phyloP scores from a whole-genome alignment of 2,888 invertebrate species.

The Aleiodes alternator region DNA sequence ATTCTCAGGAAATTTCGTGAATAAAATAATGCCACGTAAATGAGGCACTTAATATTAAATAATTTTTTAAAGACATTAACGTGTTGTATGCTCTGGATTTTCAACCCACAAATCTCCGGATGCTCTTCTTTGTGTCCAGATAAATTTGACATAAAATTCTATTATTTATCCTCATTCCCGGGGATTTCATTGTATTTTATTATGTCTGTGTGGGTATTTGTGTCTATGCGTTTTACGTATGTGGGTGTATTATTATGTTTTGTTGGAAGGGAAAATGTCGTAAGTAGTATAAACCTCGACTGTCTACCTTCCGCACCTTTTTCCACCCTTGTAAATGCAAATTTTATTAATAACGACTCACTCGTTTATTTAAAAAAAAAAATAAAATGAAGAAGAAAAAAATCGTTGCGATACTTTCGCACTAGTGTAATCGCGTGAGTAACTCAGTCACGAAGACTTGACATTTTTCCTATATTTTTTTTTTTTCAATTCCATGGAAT shows the following conservation, averaged over 20 bases:
- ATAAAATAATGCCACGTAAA: slow-evolving; percentile 14
- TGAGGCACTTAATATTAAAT: slow-evolving; percentile 36
- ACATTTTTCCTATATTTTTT: not conserved
- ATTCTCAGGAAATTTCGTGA: not conserved
- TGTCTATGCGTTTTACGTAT: too few relatives aligned
- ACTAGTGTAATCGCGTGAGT: slow-evolving; percentile 62
- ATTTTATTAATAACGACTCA: slow-evolving; percentile 71
- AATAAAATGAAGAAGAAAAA: not conserved
- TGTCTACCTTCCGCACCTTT: slow-evolving; percentile 51
- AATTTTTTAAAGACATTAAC: slow-evolving; percentile 26
- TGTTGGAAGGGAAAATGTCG: not conserved
- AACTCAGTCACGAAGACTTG: slow-evolving; percentile 62
- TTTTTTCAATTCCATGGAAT: slow-evolving; percentile 12
- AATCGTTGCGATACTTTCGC: slow-evolving; percentile 65
- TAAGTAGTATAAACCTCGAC: slow-evolving; percentile 9
- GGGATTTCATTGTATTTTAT: slow-evolving; percentile 8
- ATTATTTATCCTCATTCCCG: slow-evolving; percentile 16
- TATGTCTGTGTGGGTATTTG: not conserved
- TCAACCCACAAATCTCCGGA: slow-evolving; percentile 23
- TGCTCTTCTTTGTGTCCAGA: slow-evolving; percentile 13
- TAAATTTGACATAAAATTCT: slow-evolving; percentile 22
- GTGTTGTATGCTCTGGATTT: slow-evolving; percentile 11
- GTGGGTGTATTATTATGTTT: too few relatives aligned
- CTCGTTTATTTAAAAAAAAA: slow-evolving; percentile 60
- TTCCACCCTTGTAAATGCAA: slow-evolving; percentile 71